These are phyloP conservation scores for Camponotus floridanus DNA, from an alignment of 1,140 invertebrate genomes.

Conservation along the genomic window DNA sequence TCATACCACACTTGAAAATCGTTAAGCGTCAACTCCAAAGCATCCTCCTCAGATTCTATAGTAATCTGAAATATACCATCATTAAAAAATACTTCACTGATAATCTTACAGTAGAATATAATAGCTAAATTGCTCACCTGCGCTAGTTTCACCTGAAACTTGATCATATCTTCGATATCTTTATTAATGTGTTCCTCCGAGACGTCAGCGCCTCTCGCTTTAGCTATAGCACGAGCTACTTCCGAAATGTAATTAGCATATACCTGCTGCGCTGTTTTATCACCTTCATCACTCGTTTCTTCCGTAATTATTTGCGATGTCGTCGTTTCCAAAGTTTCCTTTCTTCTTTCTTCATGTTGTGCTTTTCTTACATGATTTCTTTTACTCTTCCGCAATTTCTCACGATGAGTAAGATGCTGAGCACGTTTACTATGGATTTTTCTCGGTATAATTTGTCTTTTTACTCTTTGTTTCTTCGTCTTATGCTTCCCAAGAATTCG, in stretches of 20 bases:
- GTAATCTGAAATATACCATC: constrained; percentile 23
- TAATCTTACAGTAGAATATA: background rate
- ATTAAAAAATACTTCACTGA: background rate
- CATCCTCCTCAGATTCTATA: rapidly evolving
- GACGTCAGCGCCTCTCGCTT: constrained; percentile 30
- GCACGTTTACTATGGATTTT: background rate
- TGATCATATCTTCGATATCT: constrained; percentile 43
- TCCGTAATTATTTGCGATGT: background rate
- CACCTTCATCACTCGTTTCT: background rate
- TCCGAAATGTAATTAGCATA: constrained; percentile 35
- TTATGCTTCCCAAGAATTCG: background rate
- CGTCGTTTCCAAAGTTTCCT: background rate
- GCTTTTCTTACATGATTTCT: background rate
- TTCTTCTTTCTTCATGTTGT: background rate
- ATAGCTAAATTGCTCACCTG: constrained; percentile 13
- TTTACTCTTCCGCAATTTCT: background rate
- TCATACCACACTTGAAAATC: constrained; percentile 44
- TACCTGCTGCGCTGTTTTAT: background rate
- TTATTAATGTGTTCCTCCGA: constrained; percentile 6
- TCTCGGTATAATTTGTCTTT: background rate
- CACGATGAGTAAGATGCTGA: background rate
- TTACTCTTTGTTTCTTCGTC: background rate
- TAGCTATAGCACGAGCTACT: constrained; percentile 34
- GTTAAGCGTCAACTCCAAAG: background rate
- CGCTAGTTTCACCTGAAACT: constrained; percentile 46